phyloP scores from a whole-genome alignment of 64 coral and sea anemone species.

The Hydrozoanthus tunicans region DNA sequence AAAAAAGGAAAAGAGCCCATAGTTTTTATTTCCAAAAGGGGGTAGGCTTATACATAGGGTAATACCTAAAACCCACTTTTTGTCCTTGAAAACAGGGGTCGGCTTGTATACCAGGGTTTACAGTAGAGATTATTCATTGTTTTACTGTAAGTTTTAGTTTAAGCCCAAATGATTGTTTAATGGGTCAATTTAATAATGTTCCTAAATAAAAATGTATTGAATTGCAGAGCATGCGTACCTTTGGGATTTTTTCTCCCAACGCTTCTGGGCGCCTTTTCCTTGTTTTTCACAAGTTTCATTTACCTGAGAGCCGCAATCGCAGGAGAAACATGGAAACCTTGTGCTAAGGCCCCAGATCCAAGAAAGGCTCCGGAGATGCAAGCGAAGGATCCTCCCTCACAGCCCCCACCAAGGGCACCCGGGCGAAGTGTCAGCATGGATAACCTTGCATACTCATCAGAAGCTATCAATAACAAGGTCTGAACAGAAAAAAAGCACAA shows the following conservation, averaged over 20 bases:
- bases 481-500: not conserved
- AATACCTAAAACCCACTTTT: no score
- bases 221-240: slow-evolving; percentile 74
- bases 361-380: no score
- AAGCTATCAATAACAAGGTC: slow-evolving; percentile 41
- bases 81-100: no score
- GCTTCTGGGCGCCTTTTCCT: slow-evolving; percentile 84
- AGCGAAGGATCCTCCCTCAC: slow-evolving; percentile 64
- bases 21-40: no score
- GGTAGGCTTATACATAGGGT: no score
- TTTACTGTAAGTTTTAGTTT: no score
- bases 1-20: no score
- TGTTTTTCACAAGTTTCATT: slow-evolving; percentile 95
- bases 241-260: slow-evolving; percentile 89
- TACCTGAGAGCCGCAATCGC: slow-evolving; percentile 95
- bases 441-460: slow-evolving; percentile 59
- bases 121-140: no score
- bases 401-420: slow-evolving; percentile 82
- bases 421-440: slow-evolving; percentile 66
- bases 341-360: no score
- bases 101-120: no score
- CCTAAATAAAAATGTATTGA: not conserved
- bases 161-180: no score
- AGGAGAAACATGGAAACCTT: slow-evolving; percentile 71
- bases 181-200: not conserved